Evolutionary conservation across 2,888 invertebrate genomes (phyloP).

Genomic region (Tenthredo distinguenda): DNA sequence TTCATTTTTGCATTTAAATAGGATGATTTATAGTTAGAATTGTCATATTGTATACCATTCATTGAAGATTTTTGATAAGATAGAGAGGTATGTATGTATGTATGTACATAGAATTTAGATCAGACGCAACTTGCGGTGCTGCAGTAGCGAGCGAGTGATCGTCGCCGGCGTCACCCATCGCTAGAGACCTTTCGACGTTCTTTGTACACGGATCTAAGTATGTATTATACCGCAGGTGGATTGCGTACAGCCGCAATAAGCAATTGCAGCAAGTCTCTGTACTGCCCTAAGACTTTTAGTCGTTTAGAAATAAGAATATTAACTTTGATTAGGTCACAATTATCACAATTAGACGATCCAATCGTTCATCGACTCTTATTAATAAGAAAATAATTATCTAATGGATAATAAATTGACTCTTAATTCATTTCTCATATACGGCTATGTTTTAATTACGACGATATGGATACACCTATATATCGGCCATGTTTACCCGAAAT

Average conservation of each 20-base stretch:
- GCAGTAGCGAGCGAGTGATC: not conserved
- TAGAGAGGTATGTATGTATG: not conserved
- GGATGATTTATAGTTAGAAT: not conserved
- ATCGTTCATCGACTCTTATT: not conserved
- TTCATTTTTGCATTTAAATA: too few relatives aligned
- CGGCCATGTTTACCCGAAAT: constrained; percentile 27
- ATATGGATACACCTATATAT: not conserved
- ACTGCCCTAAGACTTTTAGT: not conserved
- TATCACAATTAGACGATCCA: not conserved
- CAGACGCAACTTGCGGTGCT: not conserved
- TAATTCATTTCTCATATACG: not conserved
- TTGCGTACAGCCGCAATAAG: not conserved
- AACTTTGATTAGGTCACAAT: not conserved
- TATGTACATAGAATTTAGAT: not conserved
- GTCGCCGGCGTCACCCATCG: not conserved
- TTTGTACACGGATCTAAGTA: not conserved
- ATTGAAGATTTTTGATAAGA: not conserved
- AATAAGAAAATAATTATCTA: not conserved
- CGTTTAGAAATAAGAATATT: not conserved
- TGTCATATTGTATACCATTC: too few relatives aligned
- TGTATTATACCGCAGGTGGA: not conserved
- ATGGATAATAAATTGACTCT: not conserved
- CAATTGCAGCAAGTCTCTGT: not conserved
- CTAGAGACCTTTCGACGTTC: constrained; percentile 15
- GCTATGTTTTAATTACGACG: not conserved